phyloP scores from a whole-genome alignment of 2,888 invertebrate genomes.

The Serripes groenlandicus region DNA sequence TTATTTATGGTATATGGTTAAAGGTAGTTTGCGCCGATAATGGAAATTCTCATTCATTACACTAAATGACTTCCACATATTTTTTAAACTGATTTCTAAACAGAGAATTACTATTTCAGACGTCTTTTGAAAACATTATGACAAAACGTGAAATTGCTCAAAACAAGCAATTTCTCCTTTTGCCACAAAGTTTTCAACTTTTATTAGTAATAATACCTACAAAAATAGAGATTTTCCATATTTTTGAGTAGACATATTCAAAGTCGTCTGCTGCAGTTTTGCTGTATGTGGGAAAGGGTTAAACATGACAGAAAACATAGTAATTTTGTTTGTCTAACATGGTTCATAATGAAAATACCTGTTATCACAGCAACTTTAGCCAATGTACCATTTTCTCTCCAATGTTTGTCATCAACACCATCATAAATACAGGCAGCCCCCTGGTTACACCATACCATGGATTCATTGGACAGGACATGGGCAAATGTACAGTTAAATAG shows the following conservation, averaged over 20 bases:
- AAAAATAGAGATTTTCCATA: no score
- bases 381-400: conserved; percentile 80
- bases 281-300: not conserved
- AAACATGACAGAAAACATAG: not conserved
- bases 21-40: no score
- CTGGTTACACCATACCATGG: conserved; percentile 83
- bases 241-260: no score
- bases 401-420: conserved; percentile 80
- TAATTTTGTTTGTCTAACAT: no score
- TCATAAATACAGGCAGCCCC: conserved; percentile 83
- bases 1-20: no score
- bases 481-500: conserved; percentile 84
- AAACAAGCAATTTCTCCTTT: not conserved
- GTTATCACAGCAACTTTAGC: conserved; percentile 78
- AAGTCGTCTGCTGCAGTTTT: not conserved
- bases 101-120: no score
- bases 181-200: not conserved
- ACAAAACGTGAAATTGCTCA: not conserved
- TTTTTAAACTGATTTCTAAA: no score
- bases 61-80: no score
- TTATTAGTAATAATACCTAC: no score
- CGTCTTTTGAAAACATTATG: not conserved
- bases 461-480: conserved; percentile 75
- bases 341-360: conserved; percentile 60
- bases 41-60: no score